phyloP scores from a whole-genome alignment of 2,888 invertebrate genomes.

The Thymelicus acteon region DNA sequence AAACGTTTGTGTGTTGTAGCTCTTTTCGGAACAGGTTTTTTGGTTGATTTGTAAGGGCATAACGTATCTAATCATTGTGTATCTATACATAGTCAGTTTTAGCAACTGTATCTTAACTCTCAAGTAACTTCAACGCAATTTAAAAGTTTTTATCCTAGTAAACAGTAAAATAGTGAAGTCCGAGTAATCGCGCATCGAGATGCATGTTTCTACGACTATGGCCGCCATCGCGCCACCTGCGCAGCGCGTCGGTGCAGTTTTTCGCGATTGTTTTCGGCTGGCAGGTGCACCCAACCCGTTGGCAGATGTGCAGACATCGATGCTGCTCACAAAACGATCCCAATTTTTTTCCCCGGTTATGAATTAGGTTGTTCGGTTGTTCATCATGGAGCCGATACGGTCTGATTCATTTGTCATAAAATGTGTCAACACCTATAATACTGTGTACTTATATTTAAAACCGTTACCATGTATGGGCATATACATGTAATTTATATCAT shows the following conservation, averaged over 20 bases:
- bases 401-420: too few species aligned
- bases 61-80: too few species aligned
- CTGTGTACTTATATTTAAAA: too few species aligned
- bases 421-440: too few species aligned
- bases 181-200: constrained; percentile 10
- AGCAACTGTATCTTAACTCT: too few species aligned
- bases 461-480: too few species aligned
- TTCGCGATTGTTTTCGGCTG: constrained; percentile 70
- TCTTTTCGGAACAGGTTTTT: too few species aligned
- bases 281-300: constrained; percentile 67
- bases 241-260: constrained; percentile 48
- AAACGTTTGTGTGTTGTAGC: too few species aligned
- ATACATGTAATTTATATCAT: too few species aligned
- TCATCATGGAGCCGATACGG: neutral
- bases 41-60: too few species aligned
- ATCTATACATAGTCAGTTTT: too few species aligned
- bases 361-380: constrained; percentile 6
- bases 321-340: constrained; percentile 45
- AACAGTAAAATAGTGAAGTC: constrained; percentile 16
- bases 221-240: constrained; percentile 69
- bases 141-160: constrained; percentile 20
- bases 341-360: constrained; percentile 21
- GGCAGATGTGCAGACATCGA: constrained; percentile 65
- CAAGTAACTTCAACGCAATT: neutral
- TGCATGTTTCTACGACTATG: constrained; percentile 38